These are phyloP conservation scores for Melieria omissa DNA, from an alignment of 2,888 invertebrate species.

Conservation along the genomic window DNA sequence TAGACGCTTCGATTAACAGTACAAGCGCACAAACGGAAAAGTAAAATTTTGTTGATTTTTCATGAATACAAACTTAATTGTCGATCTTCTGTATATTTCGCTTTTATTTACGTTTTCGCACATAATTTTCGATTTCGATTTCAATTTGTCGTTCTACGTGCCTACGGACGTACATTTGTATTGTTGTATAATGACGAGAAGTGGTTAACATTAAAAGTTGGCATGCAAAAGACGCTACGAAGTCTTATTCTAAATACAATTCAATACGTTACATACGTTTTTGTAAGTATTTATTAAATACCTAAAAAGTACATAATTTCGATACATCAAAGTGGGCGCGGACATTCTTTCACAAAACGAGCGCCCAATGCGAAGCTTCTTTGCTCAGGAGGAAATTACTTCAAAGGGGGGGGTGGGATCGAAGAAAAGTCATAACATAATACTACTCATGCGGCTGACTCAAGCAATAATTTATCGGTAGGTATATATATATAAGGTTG, in stretches of 20 bases:
- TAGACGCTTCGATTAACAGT: no score
- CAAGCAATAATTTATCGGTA: no score
- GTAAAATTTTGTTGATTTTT: no score
- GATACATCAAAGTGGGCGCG: no score
- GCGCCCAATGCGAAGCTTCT: no score
- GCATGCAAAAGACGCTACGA: conserved; percentile 29
- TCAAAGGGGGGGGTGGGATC: no score
- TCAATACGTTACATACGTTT: background rate
- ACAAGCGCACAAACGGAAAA: no score
- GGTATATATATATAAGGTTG: no score
- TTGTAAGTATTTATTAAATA: background rate
- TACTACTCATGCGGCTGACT: no score
- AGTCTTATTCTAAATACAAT: conserved; percentile 1
- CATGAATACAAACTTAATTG: conserved; percentile 6
- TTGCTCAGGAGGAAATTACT: no score
- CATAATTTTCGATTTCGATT: conserved; percentile 5
- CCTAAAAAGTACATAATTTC: background rate
- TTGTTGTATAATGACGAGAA: conserved; percentile 12
- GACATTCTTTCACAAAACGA: no score
- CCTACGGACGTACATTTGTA: conserved; percentile 7
- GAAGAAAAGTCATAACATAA: no score
- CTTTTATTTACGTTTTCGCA: background rate
- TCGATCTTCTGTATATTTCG: conserved; percentile 29
- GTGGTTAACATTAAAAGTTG: conserved; percentile 37
- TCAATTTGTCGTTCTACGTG: conserved; percentile 11